phyloP scores from a whole-genome alignment of 1,140 invertebrate genomes.

The Dendrolimus punctatus region DNA sequence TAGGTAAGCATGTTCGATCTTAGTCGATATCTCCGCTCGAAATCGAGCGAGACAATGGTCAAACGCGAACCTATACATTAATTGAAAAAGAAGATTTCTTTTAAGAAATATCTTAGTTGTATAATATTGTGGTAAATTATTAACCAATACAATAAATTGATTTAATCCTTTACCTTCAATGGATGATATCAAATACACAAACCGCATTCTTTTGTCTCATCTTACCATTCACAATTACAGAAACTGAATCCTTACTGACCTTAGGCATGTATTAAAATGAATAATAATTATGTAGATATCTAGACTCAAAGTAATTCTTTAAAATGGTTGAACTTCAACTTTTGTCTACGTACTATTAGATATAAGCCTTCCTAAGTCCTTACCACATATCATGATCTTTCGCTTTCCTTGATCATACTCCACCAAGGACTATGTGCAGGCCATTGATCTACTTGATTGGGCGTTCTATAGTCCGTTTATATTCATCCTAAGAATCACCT shows the following conservation, averaged over 20 bases:
- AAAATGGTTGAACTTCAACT: too few relatives aligned
- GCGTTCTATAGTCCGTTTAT: too few relatives aligned
- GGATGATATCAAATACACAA: constrained; percentile 34
- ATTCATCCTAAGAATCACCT: too few relatives aligned
- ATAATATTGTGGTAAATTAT: background rate
- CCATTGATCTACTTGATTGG: too few relatives aligned
- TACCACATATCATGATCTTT: background rate
- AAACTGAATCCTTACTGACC: constrained; percentile 20
- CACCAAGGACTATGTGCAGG: too few relatives aligned
- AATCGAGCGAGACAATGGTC: too few relatives aligned
- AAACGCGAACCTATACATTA: too few relatives aligned
- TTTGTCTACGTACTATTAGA: too few relatives aligned
- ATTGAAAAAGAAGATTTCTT: too few relatives aligned
- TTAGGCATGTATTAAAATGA: constrained; percentile 11
- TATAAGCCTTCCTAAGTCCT: background rate
- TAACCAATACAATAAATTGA: background rate
- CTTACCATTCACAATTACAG: constrained; percentile 28
- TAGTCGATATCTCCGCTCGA: too few relatives aligned
- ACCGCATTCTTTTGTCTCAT: constrained; percentile 43
- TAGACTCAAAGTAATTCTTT: too few relatives aligned
- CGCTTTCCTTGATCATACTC: background rate
- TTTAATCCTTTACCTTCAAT: background rate
- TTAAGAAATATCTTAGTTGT: background rate
- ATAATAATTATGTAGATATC: background rate
- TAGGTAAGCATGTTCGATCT: too few relatives aligned